Conservation (phyloP, 2,888 invertebrate species). For the Eledone cirrhosa region DNA sequence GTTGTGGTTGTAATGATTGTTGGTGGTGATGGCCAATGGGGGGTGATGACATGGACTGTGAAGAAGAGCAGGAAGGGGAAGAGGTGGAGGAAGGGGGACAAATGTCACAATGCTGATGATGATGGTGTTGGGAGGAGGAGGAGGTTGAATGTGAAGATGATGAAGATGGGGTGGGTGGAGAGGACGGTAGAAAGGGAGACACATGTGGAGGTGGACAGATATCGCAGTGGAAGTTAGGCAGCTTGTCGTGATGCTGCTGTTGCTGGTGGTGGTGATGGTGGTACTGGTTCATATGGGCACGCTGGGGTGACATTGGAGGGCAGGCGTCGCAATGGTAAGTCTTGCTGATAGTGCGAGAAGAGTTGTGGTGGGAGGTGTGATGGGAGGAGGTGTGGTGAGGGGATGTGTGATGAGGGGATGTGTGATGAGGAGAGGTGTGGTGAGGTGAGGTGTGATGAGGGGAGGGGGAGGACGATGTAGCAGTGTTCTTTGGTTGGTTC, state of each 20-base stretch:
- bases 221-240: constrained; percentile 8
- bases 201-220: not conserved
- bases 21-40: too few species aligned
- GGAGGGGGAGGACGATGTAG: too few species aligned
- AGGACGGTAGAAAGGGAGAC: not conserved
- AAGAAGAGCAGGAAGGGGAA: not conserved
- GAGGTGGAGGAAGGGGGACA: too few species aligned
- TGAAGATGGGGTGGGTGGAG: not conserved
- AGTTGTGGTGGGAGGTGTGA: not conserved
- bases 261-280: not conserved
- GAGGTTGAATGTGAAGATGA: not conserved
- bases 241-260: not conserved
- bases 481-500: too few species aligned
- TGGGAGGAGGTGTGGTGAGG: too few species aligned
- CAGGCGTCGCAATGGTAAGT: constrained; percentile 6
- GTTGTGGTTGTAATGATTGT: constrained; percentile 4
- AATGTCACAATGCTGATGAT: not conserved
- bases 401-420: too few species aligned
- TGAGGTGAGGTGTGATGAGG: too few species aligned
- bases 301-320: not conserved
- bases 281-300: not conserved
- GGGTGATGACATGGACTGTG: not conserved
- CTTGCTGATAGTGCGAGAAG: not conserved
- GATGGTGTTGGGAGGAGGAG: not conserved
- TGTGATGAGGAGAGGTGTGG: too few species aligned